These are phyloP conservation scores for Polyploca ridens DNA, from an alignment of 2,888 invertebrate species.

Conservation along the genomic window DNA sequence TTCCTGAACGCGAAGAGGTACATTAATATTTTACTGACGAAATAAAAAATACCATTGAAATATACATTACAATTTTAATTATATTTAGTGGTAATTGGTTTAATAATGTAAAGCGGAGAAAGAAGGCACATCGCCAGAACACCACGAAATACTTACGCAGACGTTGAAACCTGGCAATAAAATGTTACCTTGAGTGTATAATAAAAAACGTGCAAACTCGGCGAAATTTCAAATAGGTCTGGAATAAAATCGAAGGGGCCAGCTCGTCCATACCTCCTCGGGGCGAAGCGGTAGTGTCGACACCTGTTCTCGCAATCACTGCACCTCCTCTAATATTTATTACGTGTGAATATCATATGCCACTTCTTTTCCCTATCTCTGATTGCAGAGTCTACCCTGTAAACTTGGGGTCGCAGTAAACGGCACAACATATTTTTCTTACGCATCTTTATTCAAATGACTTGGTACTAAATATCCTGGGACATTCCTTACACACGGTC, in stretches of 20 bases:
- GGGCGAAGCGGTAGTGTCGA: constrained; percentile 45
- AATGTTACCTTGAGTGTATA: constrained; percentile 48
- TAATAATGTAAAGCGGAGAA: neutral
- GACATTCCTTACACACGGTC: too few species aligned
- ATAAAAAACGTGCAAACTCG: constrained; percentile 53
- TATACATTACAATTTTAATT: neutral
- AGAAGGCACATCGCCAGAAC: constrained; percentile 8
- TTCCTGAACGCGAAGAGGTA: neutral
- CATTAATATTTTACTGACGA: neutral
- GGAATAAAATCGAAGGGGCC: constrained; percentile 52
- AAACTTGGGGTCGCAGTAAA: neutral
- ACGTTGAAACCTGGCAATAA: constrained; percentile 36
- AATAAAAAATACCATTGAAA: neutral
- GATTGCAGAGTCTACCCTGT: constrained; percentile 57
- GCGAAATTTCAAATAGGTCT: constrained; percentile 50
- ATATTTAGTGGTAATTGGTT: neutral
- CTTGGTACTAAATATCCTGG: too few species aligned
- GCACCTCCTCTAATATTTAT: constrained; percentile 83
- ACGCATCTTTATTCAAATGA: too few species aligned
- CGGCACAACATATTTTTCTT: neutral
- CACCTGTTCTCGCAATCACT: constrained; percentile 79
- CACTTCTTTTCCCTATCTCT: constrained; percentile 61
- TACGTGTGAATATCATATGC: constrained; percentile 79
- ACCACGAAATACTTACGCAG: constrained; percentile 20
- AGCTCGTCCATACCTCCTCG: constrained; percentile 43